Base-by-base conservation (phyloP, 2,888 invertebrate genomes). In the Strigamia maritima region DNA sequence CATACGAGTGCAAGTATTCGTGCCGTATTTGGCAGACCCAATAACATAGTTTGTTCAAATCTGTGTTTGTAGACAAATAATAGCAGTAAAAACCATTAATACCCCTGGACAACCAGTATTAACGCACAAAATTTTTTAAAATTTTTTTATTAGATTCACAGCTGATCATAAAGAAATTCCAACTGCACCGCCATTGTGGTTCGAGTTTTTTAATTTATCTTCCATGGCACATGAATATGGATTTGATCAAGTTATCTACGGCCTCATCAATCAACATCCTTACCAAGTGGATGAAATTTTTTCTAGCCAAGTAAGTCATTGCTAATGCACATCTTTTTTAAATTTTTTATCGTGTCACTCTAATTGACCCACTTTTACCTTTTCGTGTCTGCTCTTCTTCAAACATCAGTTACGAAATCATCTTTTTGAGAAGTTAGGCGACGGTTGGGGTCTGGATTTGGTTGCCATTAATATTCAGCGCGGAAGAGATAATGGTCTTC, bases 401-500 rank as follows among this genome's bases (percentile, higher is more conserved):
- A 8, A 44, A 44, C 22, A 60, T 22, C 80, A 83, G 81, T 31
- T 83, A 60, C 81, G 82, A 22, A 82, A 83, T 65, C 81, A 83
- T 26, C 74, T 83, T 31, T 83, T 83, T 74, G 80, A 81, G 76
- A 79, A 79, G 19, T 77, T 76, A 12, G 82, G 81, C 12, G 80
- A 81, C 16, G 80, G 81, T 10, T 82, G 80, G 79, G 82, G 82
- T 22, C 54, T 83, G 79, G 84, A 83, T 76, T 77, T 83, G 49
- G 81, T 83, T 2, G 82, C 83, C 14, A 60, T 83, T 40, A 83
- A 83, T 74, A 81, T 82, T 16, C 83, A 83, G 60, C 77, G 83
- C 74, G 83, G 82, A 7, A 79, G 83, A n/a, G 83, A 83, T 76
- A 83, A 83, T 65, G 83, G 83, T 0, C 49, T 83, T 8, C 81